Evolutionary conservation across 2,113 vertebrate species (phyloP), one percentile per base, ranked within the genome.

Genomic region (Paraplagusia blochii): DNA sequence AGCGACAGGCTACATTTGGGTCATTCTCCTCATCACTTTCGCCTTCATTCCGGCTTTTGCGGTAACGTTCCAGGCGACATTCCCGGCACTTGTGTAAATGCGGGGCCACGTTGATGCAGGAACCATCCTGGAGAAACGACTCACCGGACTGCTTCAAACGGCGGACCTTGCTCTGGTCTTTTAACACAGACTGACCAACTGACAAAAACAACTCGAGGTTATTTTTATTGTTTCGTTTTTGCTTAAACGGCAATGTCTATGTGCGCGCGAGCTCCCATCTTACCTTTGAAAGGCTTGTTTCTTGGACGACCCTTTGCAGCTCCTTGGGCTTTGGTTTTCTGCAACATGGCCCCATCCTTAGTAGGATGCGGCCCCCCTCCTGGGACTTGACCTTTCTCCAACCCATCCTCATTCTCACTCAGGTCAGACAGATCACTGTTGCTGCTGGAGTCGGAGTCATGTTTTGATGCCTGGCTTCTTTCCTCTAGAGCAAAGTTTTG

Each of bases 71-170:
- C 74, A 99, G 86, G 17, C 97, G 95, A 77, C 97, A 99, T 79
- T 99, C 97, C 0, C 97, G 93, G 76, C 97, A 99, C 86, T 99
- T 99, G 85, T 98, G 97, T 81, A 99, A 88, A 80, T 99, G 97
- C 50, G 97, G 97, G 3, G 97, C 97, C 48, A 99, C 96, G 1
- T 96, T 98, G 87, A 99, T 98, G 79, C 97, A 99, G 14, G 97
- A 98, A 39, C 95, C 97, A 50, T 98, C 96, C 80, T 99, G 97
- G 44, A 99, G 91, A 85, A 99, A 99, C 18, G 96, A 94, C 81
- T 99, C 97, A 35, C 97, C 96, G 2, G 95, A 97, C 85, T 97
- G 96, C 83, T 98, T 98, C 77, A 98, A 86, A 77, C 95, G 95
- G 56, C 95, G 95, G 62, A 98, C 95, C 80, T 98, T 98, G 74